phyloP scores from a whole-genome alignment of 2,113 vertebrate species.

The Lepisosteus oculatus region DNA sequence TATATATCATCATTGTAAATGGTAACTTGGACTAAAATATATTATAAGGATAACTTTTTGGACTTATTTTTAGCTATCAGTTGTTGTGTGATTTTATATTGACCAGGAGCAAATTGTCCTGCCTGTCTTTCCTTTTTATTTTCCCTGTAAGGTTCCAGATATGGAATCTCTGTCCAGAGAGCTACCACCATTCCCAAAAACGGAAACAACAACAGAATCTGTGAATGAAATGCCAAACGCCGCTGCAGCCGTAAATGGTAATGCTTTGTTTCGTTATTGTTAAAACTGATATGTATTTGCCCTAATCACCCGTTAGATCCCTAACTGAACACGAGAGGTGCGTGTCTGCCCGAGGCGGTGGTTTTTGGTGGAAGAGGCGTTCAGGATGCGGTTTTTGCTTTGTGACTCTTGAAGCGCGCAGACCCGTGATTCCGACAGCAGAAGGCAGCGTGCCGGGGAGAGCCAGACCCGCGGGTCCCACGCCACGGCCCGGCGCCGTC shows the following conservation, averaged over 20 bases:
- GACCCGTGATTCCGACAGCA: constrained; percentile 35
- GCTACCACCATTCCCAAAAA: constrained; percentile 55
- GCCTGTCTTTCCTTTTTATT: not conserved
- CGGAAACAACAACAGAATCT: constrained; percentile 5
- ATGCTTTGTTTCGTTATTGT: not conserved
- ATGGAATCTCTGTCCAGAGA: constrained; percentile 52
- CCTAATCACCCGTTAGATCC: not conserved
- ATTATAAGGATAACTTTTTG: too few relatives aligned
- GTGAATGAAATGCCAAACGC: constrained; percentile 20
- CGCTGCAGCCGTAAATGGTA: constrained; percentile 25
- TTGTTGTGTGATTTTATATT: too few relatives aligned
- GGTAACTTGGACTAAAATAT: not conserved
- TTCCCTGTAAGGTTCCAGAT: constrained; percentile 52
- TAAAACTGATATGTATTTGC: not conserved
- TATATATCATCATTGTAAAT: not conserved
- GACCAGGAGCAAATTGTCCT: too few relatives aligned
- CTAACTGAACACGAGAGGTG: not conserved
- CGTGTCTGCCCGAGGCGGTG: not conserved
- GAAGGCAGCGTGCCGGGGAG: constrained; percentile 13
- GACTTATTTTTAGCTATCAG: too few relatives aligned
- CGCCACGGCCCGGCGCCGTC: constrained; percentile 37
- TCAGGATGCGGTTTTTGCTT: not conserved
- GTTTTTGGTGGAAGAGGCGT: not conserved
- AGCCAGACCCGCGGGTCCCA: constrained; percentile 31
- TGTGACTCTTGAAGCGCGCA: constrained; percentile 30